A percentile compares a stretch with the other conserved stretches of the same genome.
phyloP scores from a whole-genome alignment of 2,113 vertebrate species.

The Chlamydotis undulata region DNA sequence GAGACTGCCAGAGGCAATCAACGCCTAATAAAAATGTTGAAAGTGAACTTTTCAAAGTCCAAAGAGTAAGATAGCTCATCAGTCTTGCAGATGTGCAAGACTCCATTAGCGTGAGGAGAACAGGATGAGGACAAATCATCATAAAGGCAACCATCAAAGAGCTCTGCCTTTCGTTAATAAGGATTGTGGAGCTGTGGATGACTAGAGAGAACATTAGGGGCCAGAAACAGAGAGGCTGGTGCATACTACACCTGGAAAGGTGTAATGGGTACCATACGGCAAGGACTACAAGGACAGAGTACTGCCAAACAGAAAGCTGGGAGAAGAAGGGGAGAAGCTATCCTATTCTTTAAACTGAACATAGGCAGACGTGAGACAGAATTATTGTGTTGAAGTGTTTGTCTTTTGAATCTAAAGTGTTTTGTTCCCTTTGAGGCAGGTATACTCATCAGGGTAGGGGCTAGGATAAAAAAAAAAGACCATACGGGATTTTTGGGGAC shows the following conservation, averaged over 20 bases:
- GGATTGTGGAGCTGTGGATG: background rate
- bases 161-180: background rate
- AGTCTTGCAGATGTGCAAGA: background rate
- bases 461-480: background rate
- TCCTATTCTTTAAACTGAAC: background rate
- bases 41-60: background rate
- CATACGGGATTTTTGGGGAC: background rate
- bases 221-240: background rate
- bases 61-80: background rate
- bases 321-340: background rate
- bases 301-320: background rate
- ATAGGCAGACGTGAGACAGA: background rate
- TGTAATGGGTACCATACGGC: background rate
- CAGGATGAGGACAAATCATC: background rate
- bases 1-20: background rate
- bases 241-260: background rate
- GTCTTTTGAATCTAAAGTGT: background rate
- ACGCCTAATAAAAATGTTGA: background rate
- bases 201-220: background rate
- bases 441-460: background rate
- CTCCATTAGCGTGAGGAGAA: background rate
- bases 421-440: background rate
- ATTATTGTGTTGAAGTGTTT: background rate
- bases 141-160: background rate
- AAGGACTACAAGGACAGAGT: background rate